Base-by-base conservation (phyloP, 1,140 invertebrate species). In the Whitmania pigra region DNA sequence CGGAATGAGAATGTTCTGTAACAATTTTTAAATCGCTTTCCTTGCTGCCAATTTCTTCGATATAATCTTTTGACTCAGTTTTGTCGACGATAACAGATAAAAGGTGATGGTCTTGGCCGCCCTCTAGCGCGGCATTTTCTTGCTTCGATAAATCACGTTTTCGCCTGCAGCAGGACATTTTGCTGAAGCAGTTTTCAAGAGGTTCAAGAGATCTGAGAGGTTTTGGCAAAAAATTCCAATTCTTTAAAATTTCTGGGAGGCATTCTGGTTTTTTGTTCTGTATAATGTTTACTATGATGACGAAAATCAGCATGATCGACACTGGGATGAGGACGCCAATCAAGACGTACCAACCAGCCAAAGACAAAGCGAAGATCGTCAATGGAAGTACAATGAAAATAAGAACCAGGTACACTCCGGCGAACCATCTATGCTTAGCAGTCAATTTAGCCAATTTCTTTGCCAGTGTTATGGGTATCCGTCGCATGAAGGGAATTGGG, bases 341-440 rank as follows among this genome's bases (percentile, higher is more conserved):
- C 5, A 80, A 72, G 43, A 77, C 78, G 11, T 76, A 68, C 76
- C 75, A 77, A 25, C 80, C 80, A 25, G 77, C 76, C 5, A 79
- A 29, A 0, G 79, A 85, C 0, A 87, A 76, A 3, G 75, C 79
- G 72, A 87, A 84, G 2, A 85, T 78, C 0, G 80, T 57, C 2
- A 72, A 78, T 0, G 86, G 87, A 4, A 87, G 67, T 0, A 85
- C 5, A 40, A 86, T 73, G 74, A 87, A 87, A 75, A 86, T 81
- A 2, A 82, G 13, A 3, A 86, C 40, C 20, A 88, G 76, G 76
- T 87, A 87, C 3, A 83, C 57, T 13, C 86, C 73, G 7, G 85
- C 83, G 77, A 87, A 87, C 86, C 86, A 87, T 29, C 85, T 77
- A 75, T 86, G 84, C 73, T 82, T 80, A 11, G 85, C 82, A 13